Conservation (phyloP, 2,797 vertebrate species). For the Garrulus glandarius region DNA sequence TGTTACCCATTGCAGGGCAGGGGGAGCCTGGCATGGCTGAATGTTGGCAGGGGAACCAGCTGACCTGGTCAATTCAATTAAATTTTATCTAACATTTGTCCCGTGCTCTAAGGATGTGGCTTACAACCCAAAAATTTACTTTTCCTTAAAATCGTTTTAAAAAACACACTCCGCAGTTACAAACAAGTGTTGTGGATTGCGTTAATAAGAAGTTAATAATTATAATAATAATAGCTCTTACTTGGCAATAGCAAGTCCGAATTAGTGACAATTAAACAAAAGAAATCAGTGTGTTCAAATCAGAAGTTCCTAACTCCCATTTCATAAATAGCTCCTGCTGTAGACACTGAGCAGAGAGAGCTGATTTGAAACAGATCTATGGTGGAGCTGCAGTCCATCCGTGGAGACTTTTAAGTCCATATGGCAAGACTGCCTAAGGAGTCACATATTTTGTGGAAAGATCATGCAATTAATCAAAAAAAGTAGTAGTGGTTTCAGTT, state of each 20-base stretch:
- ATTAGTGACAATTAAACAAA: background rate
- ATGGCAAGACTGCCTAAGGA: conserved; percentile 49
- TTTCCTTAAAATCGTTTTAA: background rate
- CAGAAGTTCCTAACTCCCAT: background rate
- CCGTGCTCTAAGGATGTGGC: background rate
- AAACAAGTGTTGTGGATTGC: background rate
- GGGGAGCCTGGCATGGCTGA: background rate
- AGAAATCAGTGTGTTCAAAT: background rate
- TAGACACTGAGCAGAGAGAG: background rate
- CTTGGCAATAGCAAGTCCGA: background rate
- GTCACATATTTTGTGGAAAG: conserved; percentile 44
- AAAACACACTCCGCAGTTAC: accelerated
- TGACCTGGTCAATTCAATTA: background rate
- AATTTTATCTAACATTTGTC: background rate
- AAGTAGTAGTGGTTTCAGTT: conserved; percentile 30
- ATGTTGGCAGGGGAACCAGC: background rate
- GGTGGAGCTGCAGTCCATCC: conserved; percentile 36
- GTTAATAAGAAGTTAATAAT: background rate
- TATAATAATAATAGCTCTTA: background rate
- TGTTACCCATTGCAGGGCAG: background rate
- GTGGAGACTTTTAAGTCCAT: conserved; percentile 47
- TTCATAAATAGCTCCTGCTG: background rate
- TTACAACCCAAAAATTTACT: background rate
- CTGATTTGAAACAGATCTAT: conserved; percentile 59
- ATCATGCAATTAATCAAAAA: conserved; percentile 56